Evolutionary conservation across 1,140 invertebrate genomes (phyloP).

Genomic region (Venustaconcha ellipsiformis): DNA sequence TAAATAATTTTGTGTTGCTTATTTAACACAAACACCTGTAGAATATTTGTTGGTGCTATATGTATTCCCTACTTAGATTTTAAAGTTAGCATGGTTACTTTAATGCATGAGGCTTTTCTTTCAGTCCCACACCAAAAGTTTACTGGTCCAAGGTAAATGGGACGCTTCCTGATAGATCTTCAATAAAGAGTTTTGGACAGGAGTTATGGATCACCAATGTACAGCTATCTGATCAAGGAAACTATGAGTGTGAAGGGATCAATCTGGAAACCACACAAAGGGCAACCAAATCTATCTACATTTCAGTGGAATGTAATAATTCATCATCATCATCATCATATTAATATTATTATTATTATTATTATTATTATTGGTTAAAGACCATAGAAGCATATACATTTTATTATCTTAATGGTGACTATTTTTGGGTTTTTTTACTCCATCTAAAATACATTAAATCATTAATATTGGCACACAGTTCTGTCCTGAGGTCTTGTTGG

Average conservation of each 20-base stretch:
- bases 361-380: neutral
- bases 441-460: neutral
- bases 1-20: too few species aligned
- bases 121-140: conserved; percentile 61
- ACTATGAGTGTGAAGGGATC: conserved; percentile 62
- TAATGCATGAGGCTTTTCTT: neutral
- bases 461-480: too few species aligned
- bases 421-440: too few species aligned
- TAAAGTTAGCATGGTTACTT: too few species aligned
- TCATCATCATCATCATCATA: conserved; percentile 33
- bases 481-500: too few species aligned
- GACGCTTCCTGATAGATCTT: conserved; percentile 33
- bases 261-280: conserved; percentile 47
- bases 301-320: conserved; percentile 60
- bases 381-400: too few species aligned
- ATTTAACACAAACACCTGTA: too few species aligned
- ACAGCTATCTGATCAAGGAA: conserved; percentile 52
- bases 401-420: neutral
- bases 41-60: too few species aligned
- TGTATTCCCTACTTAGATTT: too few species aligned
- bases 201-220: conserved; percentile 54
- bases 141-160: conserved; percentile 47
- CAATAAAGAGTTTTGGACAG: conserved; percentile 55
- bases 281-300: conserved; percentile 39
- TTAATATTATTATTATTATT: neutral